Conservation (phyloP, 2,113 vertebrate species). For the Brachypteracias leptosomus region DNA sequence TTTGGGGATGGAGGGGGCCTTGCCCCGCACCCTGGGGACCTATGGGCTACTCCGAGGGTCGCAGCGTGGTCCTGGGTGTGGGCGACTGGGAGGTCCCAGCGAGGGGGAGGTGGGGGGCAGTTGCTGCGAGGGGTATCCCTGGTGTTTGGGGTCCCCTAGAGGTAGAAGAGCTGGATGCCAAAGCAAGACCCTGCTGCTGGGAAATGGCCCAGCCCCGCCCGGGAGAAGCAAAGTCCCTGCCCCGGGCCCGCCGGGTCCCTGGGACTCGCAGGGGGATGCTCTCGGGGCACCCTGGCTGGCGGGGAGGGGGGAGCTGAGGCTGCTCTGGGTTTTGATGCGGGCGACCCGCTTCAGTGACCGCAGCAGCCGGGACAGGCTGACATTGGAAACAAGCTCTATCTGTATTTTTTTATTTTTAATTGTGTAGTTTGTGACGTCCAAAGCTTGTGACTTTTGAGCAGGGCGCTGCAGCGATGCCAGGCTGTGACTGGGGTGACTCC, state of each 20-base stretch:
- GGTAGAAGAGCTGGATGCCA: not conserved
- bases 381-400: slow-evolving; percentile 3
- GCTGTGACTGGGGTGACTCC: not conserved
- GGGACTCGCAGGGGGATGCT: rapidly evolving
- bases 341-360: not conserved
- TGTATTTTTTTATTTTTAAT: not conserved
- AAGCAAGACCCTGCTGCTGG: not conserved
- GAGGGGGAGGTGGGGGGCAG: too few relatives aligned
- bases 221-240: not conserved
- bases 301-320: not conserved
- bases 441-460: slow-evolving; percentile 53
- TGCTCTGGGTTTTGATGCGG: not conserved
- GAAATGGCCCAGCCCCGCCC: not conserved
- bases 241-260: not conserved
- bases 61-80: not conserved
- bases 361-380: not conserved
- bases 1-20: too few relatives aligned
- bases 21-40: not conserved
- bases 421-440: slow-evolving; percentile 28
- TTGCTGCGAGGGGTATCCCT: not conserved
- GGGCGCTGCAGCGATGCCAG: not conserved
- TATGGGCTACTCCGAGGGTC: not conserved
- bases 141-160: not conserved
- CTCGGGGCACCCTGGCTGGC: not conserved
- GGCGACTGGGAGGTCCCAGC: too few relatives aligned